A percentile compares a stretch with the other conserved stretches of the same genome.
Conservation (phyloP, 1,140 invertebrate genomes). For the Grapholita molesta region DNA sequence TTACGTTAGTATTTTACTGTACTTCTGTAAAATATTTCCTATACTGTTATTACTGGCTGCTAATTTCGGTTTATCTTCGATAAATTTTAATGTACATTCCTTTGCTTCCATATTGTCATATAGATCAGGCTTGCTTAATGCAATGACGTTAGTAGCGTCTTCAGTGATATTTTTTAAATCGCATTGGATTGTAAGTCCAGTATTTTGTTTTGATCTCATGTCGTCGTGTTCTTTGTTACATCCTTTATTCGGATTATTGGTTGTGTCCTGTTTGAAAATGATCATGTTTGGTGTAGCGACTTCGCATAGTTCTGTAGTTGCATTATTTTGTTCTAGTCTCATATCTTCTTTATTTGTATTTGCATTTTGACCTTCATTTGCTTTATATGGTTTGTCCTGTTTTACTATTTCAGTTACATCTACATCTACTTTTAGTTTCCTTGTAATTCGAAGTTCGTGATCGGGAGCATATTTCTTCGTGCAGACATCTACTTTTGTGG, state of each 20-base stretch:
- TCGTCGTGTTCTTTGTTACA: background rate
- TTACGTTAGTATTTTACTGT: slow-evolving; percentile 35
- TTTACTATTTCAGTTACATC: slow-evolving; percentile 47
- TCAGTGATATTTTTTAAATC: background rate
- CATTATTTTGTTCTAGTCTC: too few species aligned
- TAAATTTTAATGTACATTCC: background rate
- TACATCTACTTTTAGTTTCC: slow-evolving; percentile 50
- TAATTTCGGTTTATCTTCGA: background rate
- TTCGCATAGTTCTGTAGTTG: too few species aligned
- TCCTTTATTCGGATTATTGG: too few species aligned
- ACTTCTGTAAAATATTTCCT: slow-evolving; percentile 45
- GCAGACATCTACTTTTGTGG: slow-evolving; percentile 40
- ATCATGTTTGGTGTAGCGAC: too few species aligned
- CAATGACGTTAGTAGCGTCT: background rate
- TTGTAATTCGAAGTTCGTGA: slow-evolving; percentile 39
- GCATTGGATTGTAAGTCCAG: too few species aligned
- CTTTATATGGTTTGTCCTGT: background rate
- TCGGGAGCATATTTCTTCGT: slow-evolving; percentile 33
- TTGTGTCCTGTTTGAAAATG: too few species aligned
- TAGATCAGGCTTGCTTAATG: background rate
- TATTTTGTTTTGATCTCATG: background rate
- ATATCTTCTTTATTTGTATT: background rate
- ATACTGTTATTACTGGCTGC: slow-evolving; percentile 17
- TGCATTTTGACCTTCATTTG: background rate
- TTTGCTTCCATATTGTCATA: background rate